These are phyloP conservation scores for Saimiri boliviensis DNA, from an alignment of 2,113 vertebrate genomes.

Conservation along the genomic window DNA sequence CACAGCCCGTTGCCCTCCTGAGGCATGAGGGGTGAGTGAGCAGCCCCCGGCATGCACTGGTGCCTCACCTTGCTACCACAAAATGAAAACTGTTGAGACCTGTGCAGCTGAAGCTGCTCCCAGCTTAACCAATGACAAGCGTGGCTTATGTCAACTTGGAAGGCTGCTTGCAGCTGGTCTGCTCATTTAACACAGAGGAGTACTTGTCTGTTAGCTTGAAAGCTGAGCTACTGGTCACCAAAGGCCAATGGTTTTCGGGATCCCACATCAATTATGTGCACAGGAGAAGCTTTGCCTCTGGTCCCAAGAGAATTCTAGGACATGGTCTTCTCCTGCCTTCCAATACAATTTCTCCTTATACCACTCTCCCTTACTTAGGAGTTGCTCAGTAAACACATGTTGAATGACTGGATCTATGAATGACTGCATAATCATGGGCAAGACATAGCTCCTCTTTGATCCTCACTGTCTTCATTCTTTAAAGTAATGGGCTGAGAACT, in stretches of 20 bases:
- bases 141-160: not conserved
- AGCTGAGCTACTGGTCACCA: not conserved
- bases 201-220: not conserved
- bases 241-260: not conserved
- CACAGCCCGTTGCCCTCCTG: not conserved
- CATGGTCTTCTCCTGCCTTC: not conserved
- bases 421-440: not conserved
- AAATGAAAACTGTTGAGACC: not conserved
- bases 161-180: not conserved
- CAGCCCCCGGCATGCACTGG: rapidly evolving
- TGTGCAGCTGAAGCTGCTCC: not conserved
- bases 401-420: not conserved
- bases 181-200: not conserved
- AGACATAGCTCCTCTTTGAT: not conserved
- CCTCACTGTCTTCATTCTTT: not conserved
- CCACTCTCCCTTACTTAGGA: not conserved
- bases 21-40: not conserved
- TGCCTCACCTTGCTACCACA: not conserved
- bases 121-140: not conserved
- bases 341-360: not conserved
- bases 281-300: not conserved
- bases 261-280: not conserved
- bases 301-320: not conserved
- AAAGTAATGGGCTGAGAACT: not conserved
- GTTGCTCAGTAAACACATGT: not conserved